Evolutionary conservation across 1,140 invertebrate species (phyloP), one percentile per base, ranked within the genome.

Genomic region (Conus ventricosus): DNA sequence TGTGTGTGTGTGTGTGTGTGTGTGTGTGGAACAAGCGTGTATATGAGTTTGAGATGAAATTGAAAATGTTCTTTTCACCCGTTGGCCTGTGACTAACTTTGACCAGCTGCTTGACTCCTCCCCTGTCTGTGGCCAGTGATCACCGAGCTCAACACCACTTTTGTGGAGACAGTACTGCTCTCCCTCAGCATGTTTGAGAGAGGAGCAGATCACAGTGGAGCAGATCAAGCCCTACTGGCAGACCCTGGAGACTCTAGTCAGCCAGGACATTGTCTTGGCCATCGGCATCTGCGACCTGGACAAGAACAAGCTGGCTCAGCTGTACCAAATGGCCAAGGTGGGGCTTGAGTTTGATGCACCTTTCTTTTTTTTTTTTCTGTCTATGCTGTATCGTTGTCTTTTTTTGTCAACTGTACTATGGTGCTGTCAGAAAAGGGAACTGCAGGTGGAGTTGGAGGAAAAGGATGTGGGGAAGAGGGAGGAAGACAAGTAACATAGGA

Each of bases 251-350:
- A 95, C 96, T 53, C 96, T 97, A 90, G 96, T 97, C 0, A 95
- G 96, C 88, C 93, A 96, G 88, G 96, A 96, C 91, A 96, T 96
- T 93, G 96, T 98, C 51, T 96, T 96, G 8, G 97, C 97, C 91
- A 95, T 99, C 90, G 98, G 98, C 25, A 96, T 99, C 17, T 97
- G 97, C 78, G 98, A 99, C 95, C 96, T 99, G n/a, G 97, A 98
- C 92, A 97, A 97, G 60, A 96, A 96, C 7, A 96, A 97, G 54
- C 97, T 99, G 84, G 96, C 97, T 67, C 95, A 97, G 88, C 95
- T 99, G 0, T 97, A 98, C 95, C 96, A 97, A 23, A 97, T 96
- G 96, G 97, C 97, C n/a, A 96, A 96, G 90, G 97, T 97, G 95
- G 94, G 94, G 39, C 39, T 27, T 39, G 1, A 63, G 60, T 63